A percentile compares a stretch with the other conserved stretches of the same genome.
Conservation (phyloP, 2,797 vertebrate genomes). For the Eleutherodactylus coqui region DNA sequence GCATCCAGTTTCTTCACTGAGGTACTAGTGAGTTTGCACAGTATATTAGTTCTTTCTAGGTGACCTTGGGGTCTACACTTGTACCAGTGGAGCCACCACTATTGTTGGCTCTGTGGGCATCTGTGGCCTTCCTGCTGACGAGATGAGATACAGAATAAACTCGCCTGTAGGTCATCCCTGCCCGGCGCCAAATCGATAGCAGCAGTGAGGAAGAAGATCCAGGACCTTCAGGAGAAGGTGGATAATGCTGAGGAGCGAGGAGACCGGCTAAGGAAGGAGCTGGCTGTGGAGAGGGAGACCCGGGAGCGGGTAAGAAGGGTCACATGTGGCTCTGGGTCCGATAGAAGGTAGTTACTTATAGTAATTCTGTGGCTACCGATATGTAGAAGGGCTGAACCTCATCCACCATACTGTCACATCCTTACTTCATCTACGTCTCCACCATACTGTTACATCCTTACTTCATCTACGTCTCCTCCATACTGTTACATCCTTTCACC, state of each 20-base stretch:
- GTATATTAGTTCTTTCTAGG: too few relatives aligned
- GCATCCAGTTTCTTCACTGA: too few relatives aligned
- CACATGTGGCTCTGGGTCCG: background rate
- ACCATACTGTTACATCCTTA: background rate
- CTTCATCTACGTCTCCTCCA: background rate
- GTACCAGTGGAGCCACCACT: background rate
- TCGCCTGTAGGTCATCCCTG: slow-evolving; percentile 68
- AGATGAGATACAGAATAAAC: slow-evolving; percentile 2
- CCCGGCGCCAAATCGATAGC: slow-evolving; percentile 78
- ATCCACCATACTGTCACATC: too few relatives aligned
- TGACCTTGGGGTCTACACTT: background rate
- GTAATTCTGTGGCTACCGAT: background rate
- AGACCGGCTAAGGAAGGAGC: slow-evolving; percentile 60
- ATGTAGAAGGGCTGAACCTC: background rate
- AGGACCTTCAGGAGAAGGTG: slow-evolving; percentile 81
- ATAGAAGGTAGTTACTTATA: background rate
- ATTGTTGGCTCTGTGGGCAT: background rate
- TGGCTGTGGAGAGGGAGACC: background rate
- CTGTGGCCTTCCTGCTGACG: background rate
- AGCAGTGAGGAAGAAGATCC: slow-evolving; percentile 85
- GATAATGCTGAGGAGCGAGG: slow-evolving; percentile 83
- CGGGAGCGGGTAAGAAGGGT: slow-evolving; percentile 12
- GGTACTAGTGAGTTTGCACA: too few relatives aligned
- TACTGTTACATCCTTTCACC: background rate
- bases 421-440: too few relatives aligned